A percentile compares a stretch with the other conserved stretches of the same genome.
Evolutionary conservation across 2,888 invertebrate genomes (phyloP).

Genomic region (Agrochola macilenta): DNA sequence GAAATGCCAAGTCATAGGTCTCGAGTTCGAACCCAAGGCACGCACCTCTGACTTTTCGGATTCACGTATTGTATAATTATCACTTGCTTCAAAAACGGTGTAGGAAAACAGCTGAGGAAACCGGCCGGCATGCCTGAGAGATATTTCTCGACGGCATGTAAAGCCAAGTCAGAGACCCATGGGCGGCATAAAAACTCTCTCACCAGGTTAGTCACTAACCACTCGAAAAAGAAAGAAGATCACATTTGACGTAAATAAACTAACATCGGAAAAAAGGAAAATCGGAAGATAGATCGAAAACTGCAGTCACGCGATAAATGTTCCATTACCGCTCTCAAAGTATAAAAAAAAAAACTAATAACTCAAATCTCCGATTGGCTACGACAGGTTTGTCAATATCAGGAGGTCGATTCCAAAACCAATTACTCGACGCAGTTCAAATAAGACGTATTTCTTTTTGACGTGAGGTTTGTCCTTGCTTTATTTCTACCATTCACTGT

Average conservation of each 20-base stretch:
- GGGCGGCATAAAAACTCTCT: too few species aligned
- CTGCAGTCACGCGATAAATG: conserved; percentile 47
- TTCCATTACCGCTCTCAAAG: conserved; percentile 46
- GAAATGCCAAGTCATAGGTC: too few species aligned
- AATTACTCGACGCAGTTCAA: conserved; percentile 75
- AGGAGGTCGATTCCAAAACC: conserved; percentile 74
- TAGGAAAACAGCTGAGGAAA: too few species aligned
- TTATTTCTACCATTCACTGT: conserved; percentile 58
- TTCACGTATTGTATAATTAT: background rate
- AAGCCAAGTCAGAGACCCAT: too few species aligned
- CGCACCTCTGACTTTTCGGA: too few species aligned
- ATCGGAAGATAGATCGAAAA: background rate
- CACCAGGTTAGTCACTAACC: too few species aligned
- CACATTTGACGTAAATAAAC: background rate
- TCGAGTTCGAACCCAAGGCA: too few species aligned
- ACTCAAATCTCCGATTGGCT: conserved; percentile 73
- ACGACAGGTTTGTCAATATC: conserved; percentile 77
- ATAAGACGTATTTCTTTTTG: conserved; percentile 74
- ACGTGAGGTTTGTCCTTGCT: conserved; percentile 62
- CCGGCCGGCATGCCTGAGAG: too few species aligned
- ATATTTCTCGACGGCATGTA: too few species aligned
- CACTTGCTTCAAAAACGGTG: too few species aligned
- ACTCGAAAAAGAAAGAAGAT: too few species aligned
- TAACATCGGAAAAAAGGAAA: background rate
- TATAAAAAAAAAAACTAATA: conserved; percentile 67